Percentiles rank a stretch among this genome's conserved stretches.
Evolutionary conservation across 2,113 vertebrate genomes (phyloP).

Genomic region (Malurus cyaneus): DNA sequence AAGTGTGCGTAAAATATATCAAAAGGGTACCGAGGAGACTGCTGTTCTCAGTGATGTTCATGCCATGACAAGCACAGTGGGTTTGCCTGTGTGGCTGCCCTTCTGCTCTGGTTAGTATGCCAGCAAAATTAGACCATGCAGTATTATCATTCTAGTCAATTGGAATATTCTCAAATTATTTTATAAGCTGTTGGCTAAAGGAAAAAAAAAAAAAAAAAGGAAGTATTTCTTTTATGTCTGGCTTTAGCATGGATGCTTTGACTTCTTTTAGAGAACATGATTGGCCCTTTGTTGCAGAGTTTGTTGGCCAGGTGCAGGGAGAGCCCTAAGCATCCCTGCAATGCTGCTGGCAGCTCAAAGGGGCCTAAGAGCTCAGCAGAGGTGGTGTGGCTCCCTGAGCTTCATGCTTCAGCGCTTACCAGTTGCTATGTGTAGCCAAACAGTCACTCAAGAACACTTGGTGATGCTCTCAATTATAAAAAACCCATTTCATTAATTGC

Average conservation of each 20-base stretch:
- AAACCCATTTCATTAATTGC: background rate
- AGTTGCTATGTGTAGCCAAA: fast-evolving
- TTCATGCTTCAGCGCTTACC: background rate
- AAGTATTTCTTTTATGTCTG: background rate
- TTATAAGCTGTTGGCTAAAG: background rate
- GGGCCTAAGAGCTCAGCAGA: background rate
- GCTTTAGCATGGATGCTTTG: background rate
- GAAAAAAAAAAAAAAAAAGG: background rate
- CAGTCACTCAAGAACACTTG: background rate
- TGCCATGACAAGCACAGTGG: background rate
- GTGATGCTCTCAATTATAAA: background rate
- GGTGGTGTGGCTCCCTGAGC: background rate
- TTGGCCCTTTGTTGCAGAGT: background rate
- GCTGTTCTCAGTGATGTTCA: fast-evolving
- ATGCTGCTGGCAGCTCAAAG: background rate
- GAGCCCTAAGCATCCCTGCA: background rate
- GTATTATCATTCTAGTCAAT: background rate
- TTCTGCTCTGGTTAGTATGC: background rate
- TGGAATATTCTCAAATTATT: background rate
- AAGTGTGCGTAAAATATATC: background rate
- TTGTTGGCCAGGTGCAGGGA: background rate
- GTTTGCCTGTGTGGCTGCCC: background rate
- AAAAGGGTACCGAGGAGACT: background rate
- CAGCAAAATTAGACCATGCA: background rate
- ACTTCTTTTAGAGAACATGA: background rate